phyloP scores from a whole-genome alignment of 2,888 invertebrate genomes.

The Andrena chrysosceles region DNA sequence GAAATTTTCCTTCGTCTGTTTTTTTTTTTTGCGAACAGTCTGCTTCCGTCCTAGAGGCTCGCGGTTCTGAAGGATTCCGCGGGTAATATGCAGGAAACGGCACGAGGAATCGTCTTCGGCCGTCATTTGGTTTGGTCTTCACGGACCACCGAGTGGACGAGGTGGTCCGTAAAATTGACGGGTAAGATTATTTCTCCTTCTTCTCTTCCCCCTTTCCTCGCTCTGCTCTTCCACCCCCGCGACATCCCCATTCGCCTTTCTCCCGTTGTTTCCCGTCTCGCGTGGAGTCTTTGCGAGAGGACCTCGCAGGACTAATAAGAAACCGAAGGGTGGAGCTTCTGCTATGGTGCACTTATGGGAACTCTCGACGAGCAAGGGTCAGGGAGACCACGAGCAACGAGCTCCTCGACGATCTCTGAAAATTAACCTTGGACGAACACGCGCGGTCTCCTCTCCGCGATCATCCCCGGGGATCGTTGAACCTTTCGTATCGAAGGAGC shows the following conservation, averaged over 20 bases:
- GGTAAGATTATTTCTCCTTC: constrained; percentile 73
- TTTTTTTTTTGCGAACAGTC: constrained; percentile 3
- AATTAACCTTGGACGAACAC: constrained; percentile 53
- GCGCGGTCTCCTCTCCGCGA: background rate
- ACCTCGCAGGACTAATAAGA: constrained; percentile 66
- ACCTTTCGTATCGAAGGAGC: background rate
- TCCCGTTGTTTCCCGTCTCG: constrained; percentile 39
- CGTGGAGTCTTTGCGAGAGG: constrained; percentile 39
- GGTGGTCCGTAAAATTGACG: constrained; percentile 78
- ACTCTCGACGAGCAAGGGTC: constrained; percentile 28
- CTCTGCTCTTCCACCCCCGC: background rate
- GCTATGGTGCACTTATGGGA: constrained; percentile 61
- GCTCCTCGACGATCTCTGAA: constrained; percentile 30
- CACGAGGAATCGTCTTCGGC: constrained; percentile 51
- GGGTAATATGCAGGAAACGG: constrained; percentile 62
- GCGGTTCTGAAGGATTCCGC: constrained; percentile 40
- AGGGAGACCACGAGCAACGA: constrained; percentile 11
- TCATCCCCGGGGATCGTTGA: constrained; percentile 2
- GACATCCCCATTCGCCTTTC: background rate
- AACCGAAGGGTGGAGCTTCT: constrained; percentile 39
- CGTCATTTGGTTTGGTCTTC: constrained; percentile 73
- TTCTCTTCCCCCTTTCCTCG: constrained; percentile 9
- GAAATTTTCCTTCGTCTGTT: constrained; percentile 35
- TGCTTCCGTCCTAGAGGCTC: constrained; percentile 10
- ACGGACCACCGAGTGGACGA: constrained; percentile 70